phyloP scores from a whole-genome alignment of 1,140 invertebrate species.

The Meloidogyne floridensis region DNA sequence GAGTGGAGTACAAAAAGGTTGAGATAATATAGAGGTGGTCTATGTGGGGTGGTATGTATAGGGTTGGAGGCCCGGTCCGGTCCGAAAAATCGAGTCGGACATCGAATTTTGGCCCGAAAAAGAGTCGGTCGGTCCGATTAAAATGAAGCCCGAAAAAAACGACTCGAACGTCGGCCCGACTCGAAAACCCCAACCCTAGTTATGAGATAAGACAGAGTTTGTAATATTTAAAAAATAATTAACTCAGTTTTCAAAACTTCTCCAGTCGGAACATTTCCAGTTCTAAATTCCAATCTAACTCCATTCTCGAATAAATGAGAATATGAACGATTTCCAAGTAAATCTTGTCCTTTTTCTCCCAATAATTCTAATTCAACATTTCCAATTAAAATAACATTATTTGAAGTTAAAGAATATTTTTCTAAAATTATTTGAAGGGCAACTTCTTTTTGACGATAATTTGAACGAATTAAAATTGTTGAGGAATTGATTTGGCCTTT shows the following conservation, averaged over 20 bases:
- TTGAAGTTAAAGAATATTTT: conserved; percentile 8
- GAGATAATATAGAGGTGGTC: no score
- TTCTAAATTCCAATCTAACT: conserved; percentile 33
- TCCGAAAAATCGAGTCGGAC: no score
- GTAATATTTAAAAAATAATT: neutral
- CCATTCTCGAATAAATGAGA: conserved; percentile 31
- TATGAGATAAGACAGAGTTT: no score
- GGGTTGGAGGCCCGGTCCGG: no score
- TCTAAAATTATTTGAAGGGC: conserved; percentile 32
- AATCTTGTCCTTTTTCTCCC: conserved; percentile 24
- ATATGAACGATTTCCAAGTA: conserved; percentile 32
- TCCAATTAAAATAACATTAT: conserved; percentile 19
- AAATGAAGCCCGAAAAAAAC: no score
- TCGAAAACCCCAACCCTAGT: no score
- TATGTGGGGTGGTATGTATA: no score
- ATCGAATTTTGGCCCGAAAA: no score
- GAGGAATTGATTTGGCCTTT: conserved; percentile 15
- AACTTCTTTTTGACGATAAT: conserved; percentile 41
- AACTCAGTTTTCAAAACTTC: conserved; percentile 29
- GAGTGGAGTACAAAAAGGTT: no score
- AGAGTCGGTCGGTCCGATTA: no score
- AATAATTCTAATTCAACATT: conserved; percentile 37
- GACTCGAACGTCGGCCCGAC: no score
- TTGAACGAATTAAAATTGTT: conserved; percentile 42
- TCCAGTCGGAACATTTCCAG: conserved; percentile 21